phyloP scores from a whole-genome alignment of 2,113 vertebrate species.

The Platichthys flesus region DNA sequence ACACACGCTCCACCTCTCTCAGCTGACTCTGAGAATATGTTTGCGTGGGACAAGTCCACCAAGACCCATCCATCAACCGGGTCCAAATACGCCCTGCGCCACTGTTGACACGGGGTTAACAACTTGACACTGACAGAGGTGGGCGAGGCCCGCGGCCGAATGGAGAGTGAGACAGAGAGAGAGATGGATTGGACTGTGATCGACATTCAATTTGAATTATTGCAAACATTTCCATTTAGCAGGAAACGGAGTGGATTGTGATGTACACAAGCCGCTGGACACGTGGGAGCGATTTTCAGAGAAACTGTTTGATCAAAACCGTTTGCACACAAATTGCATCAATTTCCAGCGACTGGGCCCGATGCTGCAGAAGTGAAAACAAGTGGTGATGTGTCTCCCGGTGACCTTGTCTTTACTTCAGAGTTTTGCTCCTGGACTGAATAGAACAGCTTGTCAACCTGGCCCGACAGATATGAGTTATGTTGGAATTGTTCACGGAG shows the following conservation, averaged over 20 bases:
- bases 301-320: conserved; percentile 30
- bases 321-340: conserved; percentile 18
- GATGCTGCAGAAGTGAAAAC: conserved; percentile 38
- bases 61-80: conserved; percentile 85
- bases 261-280: conserved; percentile 17
- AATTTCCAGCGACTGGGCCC: neutral
- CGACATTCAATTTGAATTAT: conserved; percentile 81
- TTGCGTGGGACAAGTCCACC: conserved; percentile 82
- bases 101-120: conserved; percentile 86
- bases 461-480: conserved; percentile 60
- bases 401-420: conserved; percentile 46
- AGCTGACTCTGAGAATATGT: conserved; percentile 84
- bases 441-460: conserved; percentile 51
- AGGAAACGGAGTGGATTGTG: conserved; percentile 67
- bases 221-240: conserved; percentile 76
- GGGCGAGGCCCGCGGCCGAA: conserved; percentile 69
- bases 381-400: conserved; percentile 14
- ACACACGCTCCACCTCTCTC: conserved; percentile 69
- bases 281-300: conserved; percentile 30
- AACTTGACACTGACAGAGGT: conserved; percentile 86
- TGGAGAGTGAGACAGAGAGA: conserved; percentile 50
- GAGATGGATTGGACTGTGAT: conserved; percentile 76
- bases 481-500: conserved; percentile 61
- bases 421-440: conserved; percentile 32
- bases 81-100: conserved; percentile 79